A percentile compares a stretch with the other conserved stretches of the same genome.
Evolutionary conservation across 2,888 invertebrate genomes (phyloP).

Genomic region (Macropis europaea): DNA sequence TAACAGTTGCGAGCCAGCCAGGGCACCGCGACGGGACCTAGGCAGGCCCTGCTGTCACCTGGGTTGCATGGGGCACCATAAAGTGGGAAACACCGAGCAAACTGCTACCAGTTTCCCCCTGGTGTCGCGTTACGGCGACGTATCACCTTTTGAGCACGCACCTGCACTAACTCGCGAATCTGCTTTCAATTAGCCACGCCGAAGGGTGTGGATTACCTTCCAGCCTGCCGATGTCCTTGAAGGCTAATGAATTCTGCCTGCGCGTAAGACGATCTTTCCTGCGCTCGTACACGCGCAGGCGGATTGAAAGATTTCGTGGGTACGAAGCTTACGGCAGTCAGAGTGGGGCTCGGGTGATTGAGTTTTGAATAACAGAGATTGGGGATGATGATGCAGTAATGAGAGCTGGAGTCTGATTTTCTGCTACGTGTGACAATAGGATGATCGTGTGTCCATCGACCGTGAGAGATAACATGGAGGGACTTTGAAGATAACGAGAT

Average conservation of each 20-base stretch:
- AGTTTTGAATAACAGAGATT: too few species aligned
- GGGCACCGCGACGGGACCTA: slow-evolving; percentile 45
- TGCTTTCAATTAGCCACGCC: slow-evolving; percentile 45
- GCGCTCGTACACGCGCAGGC: too few species aligned
- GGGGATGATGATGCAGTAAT: too few species aligned
- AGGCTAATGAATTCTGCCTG: slow-evolving; percentile 26
- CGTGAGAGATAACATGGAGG: too few species aligned
- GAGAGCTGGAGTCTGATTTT: too few species aligned
- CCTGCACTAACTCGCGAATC: slow-evolving; percentile 40
- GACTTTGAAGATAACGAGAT: too few species aligned
- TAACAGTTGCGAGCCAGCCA: slow-evolving; percentile 54
- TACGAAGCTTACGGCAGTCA: too few species aligned
- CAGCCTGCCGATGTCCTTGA: not conserved
- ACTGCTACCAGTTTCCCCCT: slow-evolving; percentile 13
- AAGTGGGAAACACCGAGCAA: slow-evolving; percentile 28
- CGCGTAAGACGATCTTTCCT: too few species aligned
- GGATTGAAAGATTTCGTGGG: too few species aligned
- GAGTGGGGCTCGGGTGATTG: too few species aligned
- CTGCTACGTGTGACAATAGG: too few species aligned
- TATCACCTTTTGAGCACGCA: slow-evolving; percentile 43
- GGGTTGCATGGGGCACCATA: slow-evolving; percentile 18
- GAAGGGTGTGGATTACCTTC: slow-evolving; percentile 26
- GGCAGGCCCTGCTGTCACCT: not conserved
- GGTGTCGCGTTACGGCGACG: slow-evolving; percentile 28
- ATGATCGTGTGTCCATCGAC: too few species aligned